A percentile compares a stretch with the other conserved stretches of the same genome.
Evolutionary conservation across 2,888 invertebrate species (phyloP).

Genomic region (Eucera pruinosa): DNA sequence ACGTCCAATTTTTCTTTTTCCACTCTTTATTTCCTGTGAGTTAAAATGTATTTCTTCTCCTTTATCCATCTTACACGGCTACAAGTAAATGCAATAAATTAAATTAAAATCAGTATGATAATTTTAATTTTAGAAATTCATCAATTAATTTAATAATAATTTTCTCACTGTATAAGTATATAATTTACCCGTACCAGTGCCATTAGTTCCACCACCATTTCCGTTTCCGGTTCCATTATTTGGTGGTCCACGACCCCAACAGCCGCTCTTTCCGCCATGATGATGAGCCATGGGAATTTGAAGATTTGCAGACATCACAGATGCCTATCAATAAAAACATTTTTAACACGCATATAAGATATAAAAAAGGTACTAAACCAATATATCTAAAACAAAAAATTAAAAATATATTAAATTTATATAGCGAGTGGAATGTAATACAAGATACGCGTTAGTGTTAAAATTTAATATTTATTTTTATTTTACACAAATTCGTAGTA

Average conservation of each 20-base stretch:
- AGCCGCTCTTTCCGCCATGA: slow-evolving; percentile 15
- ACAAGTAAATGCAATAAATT: background rate
- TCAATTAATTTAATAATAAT: no score
- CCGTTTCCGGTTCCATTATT: slow-evolving; percentile 10
- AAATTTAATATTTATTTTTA: no score
- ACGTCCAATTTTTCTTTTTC: background rate
- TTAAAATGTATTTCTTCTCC: background rate
- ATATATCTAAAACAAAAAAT: no score
- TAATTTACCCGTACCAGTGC: background rate
- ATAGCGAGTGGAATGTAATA: no score
- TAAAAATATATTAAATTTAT: no score
- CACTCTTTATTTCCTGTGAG: background rate
- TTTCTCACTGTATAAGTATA: background rate
- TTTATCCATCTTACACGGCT: no score
- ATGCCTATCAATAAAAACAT: slow-evolving; percentile 22
- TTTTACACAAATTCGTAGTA: no score
- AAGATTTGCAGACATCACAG: no score
- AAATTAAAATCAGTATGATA: no score
- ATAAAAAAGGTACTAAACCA: background rate
- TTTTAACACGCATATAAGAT: background rate
- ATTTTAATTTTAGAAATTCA: no score
- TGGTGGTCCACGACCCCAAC: slow-evolving; percentile 7
- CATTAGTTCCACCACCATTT: background rate
- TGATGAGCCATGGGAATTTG: background rate
- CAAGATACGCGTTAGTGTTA: no score